Evolutionary conservation across 2,797 vertebrate species (phyloP).

Genomic region (Leptatherina wallacei): DNA sequence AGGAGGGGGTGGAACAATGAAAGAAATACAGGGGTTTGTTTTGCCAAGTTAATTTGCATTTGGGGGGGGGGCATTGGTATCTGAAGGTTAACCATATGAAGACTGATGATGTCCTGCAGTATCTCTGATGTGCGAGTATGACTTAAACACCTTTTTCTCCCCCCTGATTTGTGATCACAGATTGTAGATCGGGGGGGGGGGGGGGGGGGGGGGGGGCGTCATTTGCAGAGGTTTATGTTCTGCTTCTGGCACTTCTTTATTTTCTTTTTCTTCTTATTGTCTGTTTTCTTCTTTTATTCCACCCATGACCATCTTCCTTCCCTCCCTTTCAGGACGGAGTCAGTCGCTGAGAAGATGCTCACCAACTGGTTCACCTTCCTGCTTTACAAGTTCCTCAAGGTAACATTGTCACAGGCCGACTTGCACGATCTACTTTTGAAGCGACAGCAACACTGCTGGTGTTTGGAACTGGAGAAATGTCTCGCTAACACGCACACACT

Average conservation of each 20-base stretch:
- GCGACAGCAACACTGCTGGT: constrained; percentile 36
- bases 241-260: not conserved
- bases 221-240: constrained; percentile 9
- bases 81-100: constrained; percentile 45
- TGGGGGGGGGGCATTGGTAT: constrained; percentile 15
- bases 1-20: constrained; percentile 25
- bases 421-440: constrained; percentile 32
- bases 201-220: not conserved
- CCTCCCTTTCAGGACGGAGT: constrained; percentile 80
- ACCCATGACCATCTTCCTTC: not conserved
- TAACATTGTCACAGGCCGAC: constrained; percentile 58
- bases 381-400: constrained; percentile 89
- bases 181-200: not conserved
- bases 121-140: constrained; percentile 43
- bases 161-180: constrained; percentile 27
- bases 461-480: constrained; percentile 39
- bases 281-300: constrained; percentile 5
- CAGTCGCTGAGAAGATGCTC: constrained; percentile 88
- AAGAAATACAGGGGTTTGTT: constrained; percentile 54
- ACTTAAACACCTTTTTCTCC: constrained; percentile 34
- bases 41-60: constrained; percentile 68
- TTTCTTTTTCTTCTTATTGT: not conserved
- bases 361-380: constrained; percentile 90
- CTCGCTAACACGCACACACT: constrained; percentile 18
- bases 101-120: constrained; percentile 39